Conservation (phyloP, 2,888 invertebrate genomes). For the Boloria euphrosyne region DNA sequence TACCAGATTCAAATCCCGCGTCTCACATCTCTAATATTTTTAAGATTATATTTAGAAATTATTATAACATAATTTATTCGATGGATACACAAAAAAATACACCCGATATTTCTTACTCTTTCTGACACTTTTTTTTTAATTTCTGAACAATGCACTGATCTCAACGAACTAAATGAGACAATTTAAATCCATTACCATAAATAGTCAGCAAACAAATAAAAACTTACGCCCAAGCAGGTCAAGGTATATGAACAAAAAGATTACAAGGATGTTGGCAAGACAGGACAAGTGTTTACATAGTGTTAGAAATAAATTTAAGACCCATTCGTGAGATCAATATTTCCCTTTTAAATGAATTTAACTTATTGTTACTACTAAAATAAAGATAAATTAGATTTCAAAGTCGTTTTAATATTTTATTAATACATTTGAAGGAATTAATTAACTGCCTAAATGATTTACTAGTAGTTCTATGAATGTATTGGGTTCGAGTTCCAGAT, state of each 20-base stretch:
- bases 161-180: slow-evolving; percentile 5
- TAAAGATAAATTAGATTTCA: too few relatives aligned
- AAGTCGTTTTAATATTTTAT: too few relatives aligned
- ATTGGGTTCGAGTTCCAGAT: too few relatives aligned
- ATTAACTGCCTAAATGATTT: too few relatives aligned
- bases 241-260: slow-evolving; percentile 9
- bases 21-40: too few relatives aligned
- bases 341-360: too few relatives aligned
- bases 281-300: not conserved
- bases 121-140: not conserved
- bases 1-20: too few relatives aligned
- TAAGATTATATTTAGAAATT: too few relatives aligned
- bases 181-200: slow-evolving; percentile 19
- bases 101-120: not conserved
- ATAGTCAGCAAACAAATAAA: slow-evolving; percentile 9
- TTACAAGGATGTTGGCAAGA: slow-evolving; percentile 9
- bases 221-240: slow-evolving; percentile 9
- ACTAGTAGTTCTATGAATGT: too few relatives aligned
- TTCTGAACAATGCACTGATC: not conserved
- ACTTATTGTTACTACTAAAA: too few relatives aligned
- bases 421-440: too few relatives aligned
- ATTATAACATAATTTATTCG: not conserved
- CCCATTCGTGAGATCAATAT: too few relatives aligned
- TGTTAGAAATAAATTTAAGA: not conserved
- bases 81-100: not conserved